These are phyloP conservation scores for Corapipo altera DNA, from an alignment of 2,113 vertebrate species.

Conservation along the genomic window DNA sequence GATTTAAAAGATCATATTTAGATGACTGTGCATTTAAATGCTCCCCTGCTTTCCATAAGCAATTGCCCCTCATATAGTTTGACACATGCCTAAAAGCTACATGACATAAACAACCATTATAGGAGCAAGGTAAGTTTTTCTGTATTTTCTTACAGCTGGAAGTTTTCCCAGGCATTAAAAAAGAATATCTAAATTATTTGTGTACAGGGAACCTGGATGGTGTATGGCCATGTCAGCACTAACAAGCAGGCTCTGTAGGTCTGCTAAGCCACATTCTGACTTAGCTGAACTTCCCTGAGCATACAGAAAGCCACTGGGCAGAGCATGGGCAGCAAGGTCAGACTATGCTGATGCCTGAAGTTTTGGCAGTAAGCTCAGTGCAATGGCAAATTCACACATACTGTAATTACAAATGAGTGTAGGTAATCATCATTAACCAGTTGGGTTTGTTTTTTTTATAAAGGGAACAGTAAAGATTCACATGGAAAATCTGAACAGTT, in stretches of 20 bases:
- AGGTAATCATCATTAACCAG: background rate
- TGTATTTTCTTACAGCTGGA: background rate
- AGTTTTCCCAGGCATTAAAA: background rate
- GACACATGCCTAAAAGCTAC: background rate
- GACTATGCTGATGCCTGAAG: fast-evolving
- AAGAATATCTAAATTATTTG: background rate
- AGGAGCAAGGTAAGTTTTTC: background rate
- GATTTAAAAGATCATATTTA: background rate
- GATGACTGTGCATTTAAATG: background rate
- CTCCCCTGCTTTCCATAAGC: background rate
- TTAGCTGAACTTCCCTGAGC: background rate
- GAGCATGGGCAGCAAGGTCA: background rate
- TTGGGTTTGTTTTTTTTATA: background rate
- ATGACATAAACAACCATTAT: background rate
- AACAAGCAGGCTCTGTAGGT: background rate
- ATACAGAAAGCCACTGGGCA: background rate
- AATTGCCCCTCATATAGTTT: background rate
- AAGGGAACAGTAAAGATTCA: background rate
- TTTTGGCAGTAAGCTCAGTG: background rate
- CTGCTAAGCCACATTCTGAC: background rate
- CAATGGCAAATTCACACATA: background rate
- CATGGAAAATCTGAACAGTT: background rate
- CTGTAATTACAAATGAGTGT: background rate
- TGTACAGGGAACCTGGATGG: background rate
- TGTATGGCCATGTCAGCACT: fast-evolving